Conservation (phyloP, 2,888 invertebrate genomes). For the Spilarctia lutea region DNA sequence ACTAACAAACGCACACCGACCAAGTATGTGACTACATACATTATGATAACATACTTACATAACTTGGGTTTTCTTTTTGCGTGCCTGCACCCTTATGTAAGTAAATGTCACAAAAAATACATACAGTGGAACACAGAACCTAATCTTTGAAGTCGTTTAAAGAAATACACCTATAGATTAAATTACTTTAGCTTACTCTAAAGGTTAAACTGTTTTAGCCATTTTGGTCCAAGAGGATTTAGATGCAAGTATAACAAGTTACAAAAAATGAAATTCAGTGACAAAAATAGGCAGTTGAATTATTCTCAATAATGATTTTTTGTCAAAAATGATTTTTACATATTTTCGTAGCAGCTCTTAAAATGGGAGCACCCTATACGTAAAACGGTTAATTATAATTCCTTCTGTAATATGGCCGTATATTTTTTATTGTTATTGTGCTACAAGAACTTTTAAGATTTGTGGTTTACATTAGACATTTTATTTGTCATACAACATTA, state of each 20-base stretch:
- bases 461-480: constrained; percentile 18
- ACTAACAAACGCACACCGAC: background rate
- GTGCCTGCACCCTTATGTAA: background rate
- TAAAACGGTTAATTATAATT: constrained; percentile 21
- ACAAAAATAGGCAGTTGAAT: too few species aligned
- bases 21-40: too few species aligned
- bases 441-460: constrained; percentile 10
- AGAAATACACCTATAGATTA: too few species aligned
- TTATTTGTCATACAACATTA: constrained; percentile 38
- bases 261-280: too few species aligned
- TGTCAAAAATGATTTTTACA: background rate
- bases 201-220: too few species aligned
- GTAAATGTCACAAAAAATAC: too few species aligned
- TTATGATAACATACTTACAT: background rate
- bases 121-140: too few species aligned
- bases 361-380: constrained; percentile 6
- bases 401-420: constrained; percentile 12
- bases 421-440: constrained; percentile 20
- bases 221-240: too few species aligned
- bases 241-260: too few species aligned
- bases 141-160: too few species aligned
- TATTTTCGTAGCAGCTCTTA: background rate
- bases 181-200: background rate
- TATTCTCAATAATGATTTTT: too few species aligned
- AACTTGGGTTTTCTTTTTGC: background rate